Percentiles rank a stretch among this genome's conserved stretches.
phyloP scores from a whole-genome alignment of 92 coral and sea anemone genomes.

The Paramuricea clavata region DNA sequence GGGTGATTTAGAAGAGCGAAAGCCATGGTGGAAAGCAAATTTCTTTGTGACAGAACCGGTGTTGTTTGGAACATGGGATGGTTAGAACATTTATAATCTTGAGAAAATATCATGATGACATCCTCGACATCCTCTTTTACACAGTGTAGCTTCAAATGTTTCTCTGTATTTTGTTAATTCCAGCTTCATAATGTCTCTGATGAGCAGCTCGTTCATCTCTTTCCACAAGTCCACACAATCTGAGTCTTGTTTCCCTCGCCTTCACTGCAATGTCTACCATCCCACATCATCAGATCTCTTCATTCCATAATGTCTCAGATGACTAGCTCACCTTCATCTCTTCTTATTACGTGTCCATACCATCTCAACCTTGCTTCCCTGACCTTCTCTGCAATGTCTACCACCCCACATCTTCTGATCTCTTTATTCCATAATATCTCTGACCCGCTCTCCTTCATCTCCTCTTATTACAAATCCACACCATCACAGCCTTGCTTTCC shows the following conservation, averaged over 20 bases:
- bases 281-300: background rate
- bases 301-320: too few relatives aligned
- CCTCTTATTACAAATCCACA: too few relatives aligned
- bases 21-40: conserved; percentile 99
- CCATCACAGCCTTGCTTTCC: too few relatives aligned
- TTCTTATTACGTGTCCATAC: background rate
- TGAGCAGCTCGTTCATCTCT: background rate
- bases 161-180: background rate
- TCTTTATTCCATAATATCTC: too few relatives aligned
- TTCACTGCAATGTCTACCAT: background rate
- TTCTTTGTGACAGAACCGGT: conserved; percentile 95
- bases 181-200: background rate
- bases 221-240: background rate
- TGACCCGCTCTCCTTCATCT: too few relatives aligned
- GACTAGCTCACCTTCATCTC: background rate
- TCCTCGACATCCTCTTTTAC: too few relatives aligned
- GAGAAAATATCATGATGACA: background rate
- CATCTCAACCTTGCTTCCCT: too few relatives aligned
- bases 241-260: background rate
- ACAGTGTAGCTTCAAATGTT: too few relatives aligned
- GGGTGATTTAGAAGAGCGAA: conserved; percentile 49
- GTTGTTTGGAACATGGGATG: conserved; percentile 99
- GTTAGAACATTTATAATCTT: conserved; percentile 58
- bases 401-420: too few relatives aligned
- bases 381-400: too few relatives aligned